Conservation (phyloP, 2,797 vertebrate species). For the Urophycis tenuis region DNA sequence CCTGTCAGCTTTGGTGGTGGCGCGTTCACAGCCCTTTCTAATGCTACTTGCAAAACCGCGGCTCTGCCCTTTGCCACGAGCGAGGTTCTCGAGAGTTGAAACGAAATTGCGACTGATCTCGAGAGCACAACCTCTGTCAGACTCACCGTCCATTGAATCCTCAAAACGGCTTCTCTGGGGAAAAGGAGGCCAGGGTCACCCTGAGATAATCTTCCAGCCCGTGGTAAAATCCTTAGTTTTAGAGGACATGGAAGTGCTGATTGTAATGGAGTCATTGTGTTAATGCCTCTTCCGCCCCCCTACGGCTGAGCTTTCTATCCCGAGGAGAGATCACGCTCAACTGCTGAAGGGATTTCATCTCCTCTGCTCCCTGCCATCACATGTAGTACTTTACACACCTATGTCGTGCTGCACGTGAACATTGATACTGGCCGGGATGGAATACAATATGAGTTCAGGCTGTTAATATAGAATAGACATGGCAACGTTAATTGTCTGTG, state of each 20-base stretch:
- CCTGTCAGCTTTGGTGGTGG: not conserved
- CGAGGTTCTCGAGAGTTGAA: conserved; percentile 18
- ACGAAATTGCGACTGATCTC: conserved; percentile 24
- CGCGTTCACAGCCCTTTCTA: not conserved
- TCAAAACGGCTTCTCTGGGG: conserved; percentile 36
- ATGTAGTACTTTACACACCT: not conserved
- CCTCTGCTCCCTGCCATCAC: not conserved
- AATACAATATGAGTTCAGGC: not conserved
- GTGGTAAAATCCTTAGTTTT: conserved; percentile 43
- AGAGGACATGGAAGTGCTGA: conserved; percentile 37
- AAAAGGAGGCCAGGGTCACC: conserved; percentile 25
- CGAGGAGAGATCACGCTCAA: conserved; percentile 2
- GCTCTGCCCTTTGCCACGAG: conserved; percentile 5
- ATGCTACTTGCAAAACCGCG: not conserved
- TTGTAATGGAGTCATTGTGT: conserved; percentile 39
- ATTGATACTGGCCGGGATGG: too few species aligned
- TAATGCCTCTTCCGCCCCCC: conserved; percentile 34
- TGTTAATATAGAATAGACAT: not conserved
- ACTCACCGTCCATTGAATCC: conserved; percentile 40
- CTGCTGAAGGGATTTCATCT: conserved; percentile 2
- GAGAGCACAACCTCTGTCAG: conserved; percentile 27
- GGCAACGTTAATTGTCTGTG: not conserved
- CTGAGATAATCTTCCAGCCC: conserved; percentile 36
- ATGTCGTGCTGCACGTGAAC: not conserved
- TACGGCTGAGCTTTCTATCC: conserved; percentile 20